These are phyloP conservation scores for Aptenodytes patagonicus DNA, from an alignment of 2,113 vertebrate species.

Conservation along the genomic window DNA sequence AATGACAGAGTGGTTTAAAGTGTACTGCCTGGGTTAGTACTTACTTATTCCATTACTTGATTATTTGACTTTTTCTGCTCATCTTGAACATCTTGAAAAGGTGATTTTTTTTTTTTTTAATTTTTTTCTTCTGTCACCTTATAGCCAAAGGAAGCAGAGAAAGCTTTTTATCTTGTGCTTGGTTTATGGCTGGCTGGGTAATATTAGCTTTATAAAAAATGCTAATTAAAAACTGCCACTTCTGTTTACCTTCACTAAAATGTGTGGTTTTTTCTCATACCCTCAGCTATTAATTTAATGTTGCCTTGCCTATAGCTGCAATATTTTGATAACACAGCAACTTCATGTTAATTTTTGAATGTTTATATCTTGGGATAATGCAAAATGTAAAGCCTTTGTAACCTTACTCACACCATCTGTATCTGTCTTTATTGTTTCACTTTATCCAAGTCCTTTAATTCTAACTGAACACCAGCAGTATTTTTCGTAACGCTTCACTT, in stretches of 20 bases:
- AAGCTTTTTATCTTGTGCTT: constrained; percentile 63
- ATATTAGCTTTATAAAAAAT: constrained; percentile 75
- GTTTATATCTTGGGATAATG: constrained; percentile 80
- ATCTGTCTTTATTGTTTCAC: constrained; percentile 66
- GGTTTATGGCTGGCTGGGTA: constrained; percentile 63
- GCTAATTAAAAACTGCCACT: constrained; percentile 70
- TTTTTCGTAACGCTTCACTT: constrained; percentile 71
- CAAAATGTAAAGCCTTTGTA: constrained; percentile 78
- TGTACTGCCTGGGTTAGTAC: constrained; percentile 53
- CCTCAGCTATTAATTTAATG: constrained; percentile 82
- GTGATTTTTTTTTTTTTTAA: neutral
- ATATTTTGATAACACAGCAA: constrained; percentile 79
- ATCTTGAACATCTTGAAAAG: constrained; percentile 70
- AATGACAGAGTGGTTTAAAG: constrained; percentile 49
- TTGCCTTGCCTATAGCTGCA: constrained; percentile 82
- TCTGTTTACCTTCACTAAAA: constrained; percentile 80
- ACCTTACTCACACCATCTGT: constrained; percentile 68
- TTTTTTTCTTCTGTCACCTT: constrained; percentile 24
- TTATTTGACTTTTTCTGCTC: constrained; percentile 71
- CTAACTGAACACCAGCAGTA: constrained; percentile 84
- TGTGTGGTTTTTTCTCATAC: constrained; percentile 26
- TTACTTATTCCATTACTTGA: constrained; percentile 69
- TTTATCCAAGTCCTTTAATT: constrained; percentile 75
- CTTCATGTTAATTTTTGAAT: constrained; percentile 80
- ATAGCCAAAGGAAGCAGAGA: constrained; percentile 79